Base-by-base conservation (phyloP, 1,140 invertebrate genomes). In the Drosophila sproati region DNA sequence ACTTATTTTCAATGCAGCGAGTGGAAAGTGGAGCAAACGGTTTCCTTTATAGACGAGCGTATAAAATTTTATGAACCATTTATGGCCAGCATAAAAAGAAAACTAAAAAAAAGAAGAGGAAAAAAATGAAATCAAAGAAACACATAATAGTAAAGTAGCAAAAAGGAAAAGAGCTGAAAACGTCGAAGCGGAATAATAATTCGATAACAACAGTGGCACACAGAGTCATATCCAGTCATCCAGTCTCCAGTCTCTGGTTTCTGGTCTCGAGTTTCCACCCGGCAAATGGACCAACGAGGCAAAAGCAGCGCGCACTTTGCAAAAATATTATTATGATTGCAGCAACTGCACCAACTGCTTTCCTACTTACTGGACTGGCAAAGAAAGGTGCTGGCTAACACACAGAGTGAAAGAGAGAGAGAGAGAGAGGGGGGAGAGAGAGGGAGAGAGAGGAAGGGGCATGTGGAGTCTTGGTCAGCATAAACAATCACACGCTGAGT, bases 51-150 rank as follows among this genome's bases (percentile, higher is more conserved):
- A 68, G 69, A 79, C 63, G 64, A 73, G 77, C 69, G 47, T 77
- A 79, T 79, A 77, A 79, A 79, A 79, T 79, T 79, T 79, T 77
- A 79, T 73, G 77, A 79, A 79, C 77, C 77, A 79, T 79, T 79
- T 79, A 79, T 79, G 73, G 77, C 77, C 61, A 74, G 66, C 56
- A 41, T n/a, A 61, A 73, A 20, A 72, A 32, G 47, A 45, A 73
- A 70, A 64, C 51, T 63, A 75, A 59, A 28, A 34, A 6, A 45
- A n/a, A n/a, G 12, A 35, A 20, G 48, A 7, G 31, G 5, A 37
- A 32, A 37, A 41, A 70, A 60, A 64, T 50, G 73, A 64, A 78
- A 67, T 67, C 68, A 78, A 72, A 73, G 77, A 79, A 76, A 79
- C 76, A 76, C 73, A 76, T 78, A 74, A 78, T 78, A 78, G 72